phyloP scores from a whole-genome alignment of 2,113 vertebrate species.

The Lonchura striata region DNA sequence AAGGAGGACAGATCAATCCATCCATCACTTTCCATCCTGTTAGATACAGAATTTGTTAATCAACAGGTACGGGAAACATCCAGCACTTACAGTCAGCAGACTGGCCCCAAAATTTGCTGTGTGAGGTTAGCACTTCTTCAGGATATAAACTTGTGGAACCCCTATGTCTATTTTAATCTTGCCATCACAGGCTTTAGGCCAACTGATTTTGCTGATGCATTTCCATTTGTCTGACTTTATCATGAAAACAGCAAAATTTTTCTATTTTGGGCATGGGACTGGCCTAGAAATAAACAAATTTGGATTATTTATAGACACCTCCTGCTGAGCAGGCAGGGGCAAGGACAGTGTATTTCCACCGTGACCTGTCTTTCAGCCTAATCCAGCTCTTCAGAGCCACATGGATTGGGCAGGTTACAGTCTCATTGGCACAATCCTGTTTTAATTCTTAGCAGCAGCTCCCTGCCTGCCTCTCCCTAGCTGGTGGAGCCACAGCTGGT shows the following conservation, averaged over 20 bases:
- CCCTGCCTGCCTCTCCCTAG: neutral
- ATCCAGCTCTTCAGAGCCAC: neutral
- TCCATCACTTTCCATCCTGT: neutral
- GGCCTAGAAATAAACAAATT: neutral
- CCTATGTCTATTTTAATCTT: neutral
- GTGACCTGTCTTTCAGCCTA: neutral
- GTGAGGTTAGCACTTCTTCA: neutral
- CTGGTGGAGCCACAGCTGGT: accelerated
- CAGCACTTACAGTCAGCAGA: neutral
- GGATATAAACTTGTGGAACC: neutral
- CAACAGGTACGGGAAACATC: neutral
- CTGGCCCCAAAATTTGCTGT: neutral
- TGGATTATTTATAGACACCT: neutral
- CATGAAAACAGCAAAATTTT: neutral
- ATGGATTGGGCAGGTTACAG: neutral
- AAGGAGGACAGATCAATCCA: neutral
- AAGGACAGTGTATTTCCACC: neutral
- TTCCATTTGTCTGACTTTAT: neutral
- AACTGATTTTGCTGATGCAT: neutral
- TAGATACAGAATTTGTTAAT: neutral
- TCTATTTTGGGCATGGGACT: neutral
- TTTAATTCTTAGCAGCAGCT: neutral
- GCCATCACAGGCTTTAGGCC: neutral
- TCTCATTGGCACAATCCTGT: neutral
- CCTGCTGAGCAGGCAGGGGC: neutral